phyloP scores from a whole-genome alignment of 35 echinoderm and acorn worm species.

The Lytechinus pictus region DNA sequence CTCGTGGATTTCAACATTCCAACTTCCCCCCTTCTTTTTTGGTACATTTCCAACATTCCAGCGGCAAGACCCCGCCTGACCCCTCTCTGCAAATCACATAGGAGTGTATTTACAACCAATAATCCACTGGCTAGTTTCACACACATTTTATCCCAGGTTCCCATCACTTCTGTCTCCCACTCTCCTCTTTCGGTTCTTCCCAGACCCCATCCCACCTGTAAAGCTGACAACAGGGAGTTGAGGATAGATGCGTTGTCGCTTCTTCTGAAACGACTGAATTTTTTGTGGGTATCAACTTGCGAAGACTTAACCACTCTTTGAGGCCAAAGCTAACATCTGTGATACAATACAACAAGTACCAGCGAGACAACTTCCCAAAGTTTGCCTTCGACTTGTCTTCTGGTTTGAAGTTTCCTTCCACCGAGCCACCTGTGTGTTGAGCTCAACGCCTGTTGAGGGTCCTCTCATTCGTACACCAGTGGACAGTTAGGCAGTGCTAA shows the following conservation, averaged over 20 bases:
- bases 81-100: constrained; percentile 31
- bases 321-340: constrained; percentile 7
- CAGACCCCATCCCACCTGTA: not conserved
- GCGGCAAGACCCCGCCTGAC: not conserved
- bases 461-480: not conserved
- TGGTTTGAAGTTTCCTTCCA: not conserved
- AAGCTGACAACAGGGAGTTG: not conserved
- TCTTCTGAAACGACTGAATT: not conserved
- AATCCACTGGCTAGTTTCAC: constrained; percentile 4
- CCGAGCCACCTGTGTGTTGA: not conserved
- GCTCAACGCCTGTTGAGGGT: not conserved
- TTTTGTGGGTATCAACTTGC: not conserved
- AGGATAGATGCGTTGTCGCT: not conserved
- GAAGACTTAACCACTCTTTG: not conserved
- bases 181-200: not conserved
- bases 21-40: not conserved
- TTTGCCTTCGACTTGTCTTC: not conserved
- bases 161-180: not conserved
- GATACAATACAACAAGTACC: not conserved
- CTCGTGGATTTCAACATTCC: not conserved
- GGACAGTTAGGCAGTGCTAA: not conserved
- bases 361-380: not conserved
- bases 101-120: constrained; percentile 24
- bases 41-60: constrained; percentile 44
- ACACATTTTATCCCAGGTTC: constrained; percentile 14